A percentile compares a stretch with the other conserved stretches of the same genome.
Conservation (phyloP, 1,140 invertebrate genomes). For the Hydropsyche tenuis region DNA sequence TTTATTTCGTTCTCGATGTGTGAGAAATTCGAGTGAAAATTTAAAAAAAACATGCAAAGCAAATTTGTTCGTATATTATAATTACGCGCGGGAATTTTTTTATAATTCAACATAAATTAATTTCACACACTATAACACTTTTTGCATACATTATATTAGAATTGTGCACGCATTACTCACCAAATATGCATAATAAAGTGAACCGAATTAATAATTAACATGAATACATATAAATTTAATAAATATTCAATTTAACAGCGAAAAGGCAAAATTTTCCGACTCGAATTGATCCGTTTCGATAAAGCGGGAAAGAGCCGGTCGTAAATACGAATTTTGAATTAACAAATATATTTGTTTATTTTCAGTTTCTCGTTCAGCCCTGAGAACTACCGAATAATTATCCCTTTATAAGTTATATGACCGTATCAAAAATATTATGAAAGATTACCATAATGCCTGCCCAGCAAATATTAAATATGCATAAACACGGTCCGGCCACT, state of each 20-base stretch:
- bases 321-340: too few relatives aligned
- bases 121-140: not conserved
- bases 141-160: not conserved
- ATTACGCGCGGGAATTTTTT: constrained; percentile 10
- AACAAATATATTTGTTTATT: not conserved
- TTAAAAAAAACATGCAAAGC: constrained; percentile 12
- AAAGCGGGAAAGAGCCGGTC: too few relatives aligned
- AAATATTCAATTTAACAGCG: not conserved
- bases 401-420: constrained; percentile 49
- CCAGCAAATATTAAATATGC: constrained; percentile 49
- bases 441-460: constrained; percentile 51
- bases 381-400: constrained; percentile 48
- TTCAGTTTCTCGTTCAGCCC: constrained; percentile 27
- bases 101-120: constrained; percentile 20
- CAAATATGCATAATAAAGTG: too few relatives aligned
- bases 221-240: not conserved
- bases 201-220: too few relatives aligned
- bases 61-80: constrained; percentile 22
- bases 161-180: constrained; percentile 2
- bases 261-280: too few relatives aligned
- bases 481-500: constrained; percentile 41
- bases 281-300: too few relatives aligned
- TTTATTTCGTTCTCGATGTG: not conserved
- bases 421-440: constrained; percentile 52
- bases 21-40: not conserved